A percentile compares a stretch with the other conserved stretches of the same genome.
Conservation (phyloP, 2,888 invertebrate species). For the Cosmorhoe ocellata region DNA sequence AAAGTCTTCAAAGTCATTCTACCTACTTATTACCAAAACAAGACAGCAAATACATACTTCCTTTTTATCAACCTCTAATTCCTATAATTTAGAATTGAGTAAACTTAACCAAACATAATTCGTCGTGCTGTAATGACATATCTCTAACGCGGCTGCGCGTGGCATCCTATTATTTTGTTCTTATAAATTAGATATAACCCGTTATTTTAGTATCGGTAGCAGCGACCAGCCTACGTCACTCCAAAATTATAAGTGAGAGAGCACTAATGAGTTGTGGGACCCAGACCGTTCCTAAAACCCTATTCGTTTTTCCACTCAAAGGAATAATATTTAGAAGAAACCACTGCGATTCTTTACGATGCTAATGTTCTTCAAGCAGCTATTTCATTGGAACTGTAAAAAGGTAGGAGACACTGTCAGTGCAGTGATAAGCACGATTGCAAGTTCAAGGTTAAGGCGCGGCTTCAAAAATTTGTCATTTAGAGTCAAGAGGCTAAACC, state of each 20-base stretch:
- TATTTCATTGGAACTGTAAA: too few relatives aligned
- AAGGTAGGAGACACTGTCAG: too few relatives aligned
- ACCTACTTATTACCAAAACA: slow-evolving; percentile 30
- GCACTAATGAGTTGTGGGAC: background rate
- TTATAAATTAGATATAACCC: slow-evolving; percentile 77
- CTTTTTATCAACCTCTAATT: slow-evolving; percentile 54
- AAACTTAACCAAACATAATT: slow-evolving; percentile 72
- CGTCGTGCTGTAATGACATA: slow-evolving; percentile 57
- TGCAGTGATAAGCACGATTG: too few relatives aligned
- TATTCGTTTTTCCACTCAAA: too few relatives aligned
- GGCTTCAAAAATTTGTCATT: too few relatives aligned
- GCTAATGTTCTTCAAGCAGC: too few relatives aligned
- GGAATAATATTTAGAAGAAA: too few relatives aligned
- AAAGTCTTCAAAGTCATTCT: slow-evolving; percentile 4
- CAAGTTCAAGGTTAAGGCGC: too few relatives aligned
- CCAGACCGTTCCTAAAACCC: background rate
- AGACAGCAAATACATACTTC: slow-evolving; percentile 42
- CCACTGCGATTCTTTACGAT: too few relatives aligned
- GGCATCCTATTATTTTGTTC: slow-evolving; percentile 74
- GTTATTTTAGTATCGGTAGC: slow-evolving; percentile 75
- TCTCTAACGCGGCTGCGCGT: slow-evolving; percentile 59
- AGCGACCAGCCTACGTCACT: slow-evolving; percentile 26
- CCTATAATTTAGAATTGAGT: slow-evolving; percentile 64
- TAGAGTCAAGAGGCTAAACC: too few relatives aligned
- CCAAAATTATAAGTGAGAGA: background rate